These are phyloP conservation scores for Chascanopsetta lugubris DNA, from an alignment of 2,113 vertebrate species.

Conservation along the genomic window DNA sequence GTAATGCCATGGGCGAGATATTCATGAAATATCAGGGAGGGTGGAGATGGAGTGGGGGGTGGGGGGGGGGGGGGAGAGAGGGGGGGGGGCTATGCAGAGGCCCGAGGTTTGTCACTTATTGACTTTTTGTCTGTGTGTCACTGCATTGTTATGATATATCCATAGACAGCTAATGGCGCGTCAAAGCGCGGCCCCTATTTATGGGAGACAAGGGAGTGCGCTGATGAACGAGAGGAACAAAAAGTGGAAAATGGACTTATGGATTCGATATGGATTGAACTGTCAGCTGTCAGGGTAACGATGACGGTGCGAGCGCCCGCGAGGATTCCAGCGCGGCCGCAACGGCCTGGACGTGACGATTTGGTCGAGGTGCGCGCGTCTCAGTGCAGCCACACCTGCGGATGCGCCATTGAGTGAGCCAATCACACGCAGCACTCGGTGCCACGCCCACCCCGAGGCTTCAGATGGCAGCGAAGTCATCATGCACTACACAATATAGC, in stretches of 20 bases:
- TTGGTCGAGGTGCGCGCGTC: too few species aligned
- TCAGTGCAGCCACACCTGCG: too few species aligned
- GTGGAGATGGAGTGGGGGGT: too few species aligned
- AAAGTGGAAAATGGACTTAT: slow-evolving; percentile 74
- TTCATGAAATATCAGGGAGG: slow-evolving; percentile 39
- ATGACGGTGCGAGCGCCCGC: slow-evolving; percentile 62
- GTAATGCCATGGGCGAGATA: slow-evolving; percentile 40
- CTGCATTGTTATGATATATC: slow-evolving; percentile 74
- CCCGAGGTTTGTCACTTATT: slow-evolving; percentile 70
- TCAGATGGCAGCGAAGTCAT: slow-evolving; percentile 46
- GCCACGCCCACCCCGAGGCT: slow-evolving; percentile 37
- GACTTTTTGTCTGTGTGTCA: slow-evolving; percentile 70
- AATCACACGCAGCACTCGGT: slow-evolving; percentile 24
- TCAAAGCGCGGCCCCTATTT: slow-evolving; percentile 59
- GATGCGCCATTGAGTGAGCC: slow-evolving; percentile 31
- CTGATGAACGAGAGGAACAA: slow-evolving; percentile 69
- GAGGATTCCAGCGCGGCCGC: slow-evolving; percentile 34
- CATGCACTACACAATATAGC: slow-evolving; percentile 40
- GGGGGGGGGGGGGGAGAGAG: too few species aligned
- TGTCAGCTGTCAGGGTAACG: slow-evolving; percentile 75
- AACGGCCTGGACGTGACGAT: background rate
- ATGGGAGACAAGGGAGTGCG: slow-evolving; percentile 63
- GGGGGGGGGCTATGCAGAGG: slow-evolving; percentile 49
- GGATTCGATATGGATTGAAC: slow-evolving; percentile 76
- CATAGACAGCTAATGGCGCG: slow-evolving; percentile 69